A percentile compares a stretch with the other conserved stretches of the same genome.
Conservation (phyloP, 64 coral and sea anemone genomes). For the Hydrozoanthus tunicans region DNA sequence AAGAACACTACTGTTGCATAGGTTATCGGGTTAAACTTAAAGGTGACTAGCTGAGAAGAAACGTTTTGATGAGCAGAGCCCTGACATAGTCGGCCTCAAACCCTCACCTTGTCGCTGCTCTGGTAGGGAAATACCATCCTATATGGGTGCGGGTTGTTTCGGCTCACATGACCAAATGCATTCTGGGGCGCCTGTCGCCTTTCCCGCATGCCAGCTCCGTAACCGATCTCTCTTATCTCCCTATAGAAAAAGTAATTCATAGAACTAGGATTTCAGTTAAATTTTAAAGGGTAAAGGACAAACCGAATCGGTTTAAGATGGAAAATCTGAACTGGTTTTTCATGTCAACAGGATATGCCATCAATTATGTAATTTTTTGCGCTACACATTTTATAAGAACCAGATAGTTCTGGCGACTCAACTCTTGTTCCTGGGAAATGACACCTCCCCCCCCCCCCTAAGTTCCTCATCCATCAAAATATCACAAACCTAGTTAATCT, state of each 20-base stretch:
- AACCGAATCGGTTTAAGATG: too few relatives aligned
- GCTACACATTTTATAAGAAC: too few relatives aligned
- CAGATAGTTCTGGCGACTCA: too few relatives aligned
- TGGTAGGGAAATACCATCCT: slow-evolving; percentile 71
- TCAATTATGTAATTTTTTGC: too few relatives aligned
- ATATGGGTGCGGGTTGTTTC: slow-evolving; percentile 73
- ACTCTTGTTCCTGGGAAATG: too few relatives aligned
- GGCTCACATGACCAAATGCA: slow-evolving; percentile 40
- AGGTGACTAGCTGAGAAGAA: neutral
- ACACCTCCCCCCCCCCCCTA: too few relatives aligned
- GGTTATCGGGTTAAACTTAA: neutral
- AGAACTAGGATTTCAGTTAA: neutral
- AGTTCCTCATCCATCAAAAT: too few relatives aligned
- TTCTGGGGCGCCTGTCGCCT: slow-evolving; percentile 30
- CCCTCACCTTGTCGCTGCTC: slow-evolving; percentile 60
- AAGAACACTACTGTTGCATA: neutral
- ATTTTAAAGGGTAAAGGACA: neutral
- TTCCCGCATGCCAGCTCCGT: slow-evolving; percentile 3
- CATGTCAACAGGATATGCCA: too few relatives aligned
- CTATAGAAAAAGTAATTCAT: neutral
- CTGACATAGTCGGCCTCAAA: neutral
- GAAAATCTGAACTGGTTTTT: too few relatives aligned
- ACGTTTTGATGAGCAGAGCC: neutral
- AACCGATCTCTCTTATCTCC: neutral
- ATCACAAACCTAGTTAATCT: too few relatives aligned